Evolutionary conservation across 2,888 invertebrate species (phyloP).

Genomic region (Exocentrus adspersus): DNA sequence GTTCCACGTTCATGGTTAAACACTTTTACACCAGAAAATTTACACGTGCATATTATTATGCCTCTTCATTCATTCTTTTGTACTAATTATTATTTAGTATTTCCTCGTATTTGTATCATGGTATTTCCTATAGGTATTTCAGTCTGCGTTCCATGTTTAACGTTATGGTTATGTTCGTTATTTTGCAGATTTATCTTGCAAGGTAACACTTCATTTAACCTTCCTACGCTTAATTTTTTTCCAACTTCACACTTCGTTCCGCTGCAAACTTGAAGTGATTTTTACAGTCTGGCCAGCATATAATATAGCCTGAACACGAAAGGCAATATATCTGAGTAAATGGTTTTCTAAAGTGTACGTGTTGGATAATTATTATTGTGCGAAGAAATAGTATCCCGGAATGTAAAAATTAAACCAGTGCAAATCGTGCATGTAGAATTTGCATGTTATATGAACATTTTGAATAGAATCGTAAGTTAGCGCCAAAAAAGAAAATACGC

Average conservation of each 20-base stretch:
- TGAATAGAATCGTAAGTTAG: no score
- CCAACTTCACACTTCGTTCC: not conserved
- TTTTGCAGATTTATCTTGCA: not conserved
- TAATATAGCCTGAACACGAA: not conserved
- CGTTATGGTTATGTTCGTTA: no score
- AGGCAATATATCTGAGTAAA: not conserved
- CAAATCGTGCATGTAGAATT: not conserved
- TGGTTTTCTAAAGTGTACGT: conserved; percentile 1
- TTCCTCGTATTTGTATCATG: no score
- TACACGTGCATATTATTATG: no score
- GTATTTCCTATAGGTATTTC: no score
- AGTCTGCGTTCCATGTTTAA: no score
- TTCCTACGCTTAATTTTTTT: not conserved
- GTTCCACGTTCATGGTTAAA: not conserved
- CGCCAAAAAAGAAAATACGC: no score
- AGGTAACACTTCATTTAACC: not conserved
- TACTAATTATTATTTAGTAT: no score
- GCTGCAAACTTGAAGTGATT: conserved; percentile 5
- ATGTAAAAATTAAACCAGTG: not conserved
- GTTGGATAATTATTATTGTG: not conserved
- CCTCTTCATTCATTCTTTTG: no score
- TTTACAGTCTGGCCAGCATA: not conserved
- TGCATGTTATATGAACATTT: no score
- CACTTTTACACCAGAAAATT: no score
- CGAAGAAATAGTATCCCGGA: not conserved